These are phyloP conservation scores for Thrips palmi DNA, from an alignment of 1,140 invertebrate genomes.

Conservation along the genomic window DNA sequence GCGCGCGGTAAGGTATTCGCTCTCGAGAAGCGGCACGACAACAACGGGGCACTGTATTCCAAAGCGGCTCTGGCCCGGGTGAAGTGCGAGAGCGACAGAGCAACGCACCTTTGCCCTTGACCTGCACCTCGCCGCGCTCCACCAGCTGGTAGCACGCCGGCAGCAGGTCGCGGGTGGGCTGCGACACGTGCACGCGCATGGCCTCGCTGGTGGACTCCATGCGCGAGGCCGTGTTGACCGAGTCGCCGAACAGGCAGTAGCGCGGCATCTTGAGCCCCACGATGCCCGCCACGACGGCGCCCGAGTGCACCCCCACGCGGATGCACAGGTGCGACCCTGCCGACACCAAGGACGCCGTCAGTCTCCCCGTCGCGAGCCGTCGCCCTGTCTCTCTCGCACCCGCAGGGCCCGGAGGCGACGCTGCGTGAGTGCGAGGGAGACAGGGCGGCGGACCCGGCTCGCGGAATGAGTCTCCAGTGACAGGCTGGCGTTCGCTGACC, in stretches of 20 bases:
- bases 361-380: no score
- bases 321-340: conserved; percentile 71
- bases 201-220: conserved; percentile 84
- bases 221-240: conserved; percentile 76
- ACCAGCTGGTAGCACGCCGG: conserved; percentile 53
- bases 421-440: no score
- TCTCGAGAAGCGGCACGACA: neutral
- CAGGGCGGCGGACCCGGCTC: no score
- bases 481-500: conserved; percentile 24
- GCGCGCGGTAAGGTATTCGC: neutral
- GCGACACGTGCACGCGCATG: conserved; percentile 88
- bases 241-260: conserved; percentile 87
- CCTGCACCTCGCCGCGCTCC: conserved; percentile 64
- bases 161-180: conserved; percentile 62
- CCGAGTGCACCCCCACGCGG: conserved; percentile 75
- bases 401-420: no score
- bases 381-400: no score
- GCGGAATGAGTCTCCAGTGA: neutral
- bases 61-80: neutral
- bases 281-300: conserved; percentile 83
- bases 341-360: no score
- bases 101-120: conserved; percentile 63
- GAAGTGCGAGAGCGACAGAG: no score
- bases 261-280: conserved; percentile 90
- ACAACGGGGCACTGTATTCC: neutral